Conservation (phyloP, 30 jellyfish, hydroid and myxozoan species). For the Pseudorhiza aurosa region DNA sequence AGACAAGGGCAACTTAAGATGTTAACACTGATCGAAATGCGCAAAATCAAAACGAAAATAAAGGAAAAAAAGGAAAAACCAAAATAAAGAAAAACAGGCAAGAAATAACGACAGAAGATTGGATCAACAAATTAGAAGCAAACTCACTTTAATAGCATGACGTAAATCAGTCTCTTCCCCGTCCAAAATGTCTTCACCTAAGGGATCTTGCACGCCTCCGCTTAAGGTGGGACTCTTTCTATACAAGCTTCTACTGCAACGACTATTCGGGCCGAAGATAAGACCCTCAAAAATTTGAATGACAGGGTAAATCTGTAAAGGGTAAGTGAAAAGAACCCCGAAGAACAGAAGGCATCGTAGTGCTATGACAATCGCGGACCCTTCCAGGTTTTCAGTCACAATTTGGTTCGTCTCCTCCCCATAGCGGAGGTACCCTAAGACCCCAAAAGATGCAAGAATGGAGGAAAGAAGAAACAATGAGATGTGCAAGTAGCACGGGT, state of each 20-base stretch:
- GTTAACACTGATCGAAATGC: background rate
- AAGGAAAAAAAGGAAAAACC: background rate
- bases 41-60: background rate
- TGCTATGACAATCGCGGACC: constrained; percentile 70
- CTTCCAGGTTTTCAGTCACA: constrained; percentile 82
- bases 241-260: constrained; percentile 15
- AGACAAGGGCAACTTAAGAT: too few species aligned
- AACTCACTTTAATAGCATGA: background rate
- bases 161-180: background rate
- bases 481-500: constrained; percentile 90
- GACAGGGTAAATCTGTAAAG: constrained; percentile 95
- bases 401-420: constrained; percentile 94
- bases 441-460: constrained; percentile 90
- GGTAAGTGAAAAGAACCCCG: constrained; percentile 96
- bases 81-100: background rate
- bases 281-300: constrained; percentile 82
- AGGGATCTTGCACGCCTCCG: constrained; percentile 23
- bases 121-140: background rate
- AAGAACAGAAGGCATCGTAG: constrained; percentile 83
- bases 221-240: constrained; percentile 29
- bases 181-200: background rate
- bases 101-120: background rate
- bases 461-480: constrained; percentile 73
- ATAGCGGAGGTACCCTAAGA: constrained; percentile 83
- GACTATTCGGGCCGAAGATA: constrained; percentile 52